These are phyloP conservation scores for Puffinus mauretanicus DNA, from an alignment of 2,113 vertebrate genomes.

Conservation along the genomic window DNA sequence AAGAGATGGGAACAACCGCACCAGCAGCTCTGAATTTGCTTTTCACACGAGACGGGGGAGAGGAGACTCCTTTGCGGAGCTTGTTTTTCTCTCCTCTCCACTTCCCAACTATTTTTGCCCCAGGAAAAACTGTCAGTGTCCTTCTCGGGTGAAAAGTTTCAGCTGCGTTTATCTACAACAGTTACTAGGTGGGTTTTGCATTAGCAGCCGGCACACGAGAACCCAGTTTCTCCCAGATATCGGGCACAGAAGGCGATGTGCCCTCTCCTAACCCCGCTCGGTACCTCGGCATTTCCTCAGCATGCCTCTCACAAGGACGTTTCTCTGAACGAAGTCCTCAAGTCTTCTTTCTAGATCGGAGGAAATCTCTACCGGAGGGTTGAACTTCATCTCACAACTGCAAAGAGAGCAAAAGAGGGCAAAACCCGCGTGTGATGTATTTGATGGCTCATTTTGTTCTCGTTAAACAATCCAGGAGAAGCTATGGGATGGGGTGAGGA, in stretches of 20 bases:
- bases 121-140: not conserved
- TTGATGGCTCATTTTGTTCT: not conserved
- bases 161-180: not conserved
- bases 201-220: not conserved
- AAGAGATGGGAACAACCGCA: not conserved
- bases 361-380: not conserved
- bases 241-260: not conserved
- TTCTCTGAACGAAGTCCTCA: not conserved
- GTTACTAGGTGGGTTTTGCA: not conserved
- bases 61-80: not conserved
- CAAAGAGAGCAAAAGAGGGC: not conserved
- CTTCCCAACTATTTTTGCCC: not conserved
- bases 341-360: not conserved
- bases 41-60: not conserved
- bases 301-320: not conserved
- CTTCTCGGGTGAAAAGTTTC: not conserved
- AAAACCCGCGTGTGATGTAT: accelerated
- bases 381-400: constrained; percentile 6
- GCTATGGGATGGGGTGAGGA: not conserved
- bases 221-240: not conserved
- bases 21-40: not conserved
- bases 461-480: accelerated
- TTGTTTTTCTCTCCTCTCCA: not conserved
- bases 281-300: constrained; percentile 18
- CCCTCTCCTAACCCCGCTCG: accelerated